phyloP scores from a whole-genome alignment of 2,113 vertebrate species.

The Hypanus sabinus region DNA sequence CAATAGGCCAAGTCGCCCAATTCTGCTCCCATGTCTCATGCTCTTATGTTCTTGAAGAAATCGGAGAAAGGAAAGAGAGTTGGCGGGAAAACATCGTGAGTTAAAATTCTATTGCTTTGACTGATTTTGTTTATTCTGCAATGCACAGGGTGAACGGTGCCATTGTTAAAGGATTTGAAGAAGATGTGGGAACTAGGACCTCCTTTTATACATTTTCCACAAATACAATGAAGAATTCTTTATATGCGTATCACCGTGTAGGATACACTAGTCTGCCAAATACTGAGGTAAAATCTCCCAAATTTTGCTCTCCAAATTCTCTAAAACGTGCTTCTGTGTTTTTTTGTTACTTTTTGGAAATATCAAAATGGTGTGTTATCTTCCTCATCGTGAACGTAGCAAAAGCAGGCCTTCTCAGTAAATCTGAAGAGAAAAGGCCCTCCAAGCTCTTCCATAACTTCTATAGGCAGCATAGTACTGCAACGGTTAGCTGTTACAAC shows the following conservation, averaged over 20 bases:
- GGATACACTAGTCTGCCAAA: constrained; percentile 54
- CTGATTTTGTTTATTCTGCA: too few species aligned
- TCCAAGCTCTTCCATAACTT: too few species aligned
- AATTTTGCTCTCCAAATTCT: background rate
- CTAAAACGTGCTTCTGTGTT: background rate
- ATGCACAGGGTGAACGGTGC: constrained; percentile 62
- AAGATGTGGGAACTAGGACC: constrained; percentile 63
- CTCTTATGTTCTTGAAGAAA: too few species aligned
- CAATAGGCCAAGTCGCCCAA: too few species aligned
- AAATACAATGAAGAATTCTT: constrained; percentile 67
- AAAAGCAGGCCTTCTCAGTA: background rate
- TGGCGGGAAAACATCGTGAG: background rate
- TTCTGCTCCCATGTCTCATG: too few species aligned
- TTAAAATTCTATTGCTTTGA: background rate
- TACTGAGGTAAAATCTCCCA: constrained; percentile 45
- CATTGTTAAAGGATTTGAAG: constrained; percentile 56
- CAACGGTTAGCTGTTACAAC: too few species aligned
- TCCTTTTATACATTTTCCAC: constrained; percentile 71
- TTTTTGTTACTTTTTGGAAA: too few species aligned
- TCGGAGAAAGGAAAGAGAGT: background rate
- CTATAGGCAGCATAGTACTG: too few species aligned
- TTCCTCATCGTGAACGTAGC: background rate
- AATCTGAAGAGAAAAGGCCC: too few species aligned
- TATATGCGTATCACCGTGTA: constrained; percentile 44
- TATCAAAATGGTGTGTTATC: background rate